These are phyloP conservation scores for Pseudochirops corinnae DNA, from an alignment of 2,797 vertebrate species.

Conservation along the genomic window DNA sequence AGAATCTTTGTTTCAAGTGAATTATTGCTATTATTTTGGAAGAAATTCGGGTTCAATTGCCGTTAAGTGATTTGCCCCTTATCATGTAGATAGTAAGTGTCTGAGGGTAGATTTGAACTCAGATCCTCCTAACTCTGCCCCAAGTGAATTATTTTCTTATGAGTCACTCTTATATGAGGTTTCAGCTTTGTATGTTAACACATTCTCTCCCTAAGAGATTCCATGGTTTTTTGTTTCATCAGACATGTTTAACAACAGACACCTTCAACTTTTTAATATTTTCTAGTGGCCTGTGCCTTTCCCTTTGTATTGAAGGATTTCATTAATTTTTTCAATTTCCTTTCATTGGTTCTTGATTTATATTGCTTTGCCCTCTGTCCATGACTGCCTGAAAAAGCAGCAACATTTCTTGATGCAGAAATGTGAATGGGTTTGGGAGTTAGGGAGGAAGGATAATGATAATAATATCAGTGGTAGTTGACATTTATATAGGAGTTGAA, in stretches of 20 bases:
- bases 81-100: not conserved
- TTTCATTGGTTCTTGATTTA: not conserved
- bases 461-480: not conserved
- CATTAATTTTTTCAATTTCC: not conserved
- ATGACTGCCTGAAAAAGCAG: not conserved
- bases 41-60: not conserved
- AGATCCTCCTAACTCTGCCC: not conserved
- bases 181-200: not conserved
- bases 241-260: not conserved
- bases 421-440: not conserved
- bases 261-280: not conserved
- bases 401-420: not conserved
- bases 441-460: not conserved
- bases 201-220: not conserved
- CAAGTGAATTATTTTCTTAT: not conserved
- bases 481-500: not conserved
- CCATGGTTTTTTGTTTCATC: not conserved
- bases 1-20: not conserved
- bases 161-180: not conserved
- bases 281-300: not conserved
- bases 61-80: not conserved
- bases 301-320: not conserved
- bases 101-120: not conserved
- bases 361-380: not conserved
- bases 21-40: not conserved